Conservation (phyloP, 1,140 invertebrate species). For the Mamestra configurata region DNA sequence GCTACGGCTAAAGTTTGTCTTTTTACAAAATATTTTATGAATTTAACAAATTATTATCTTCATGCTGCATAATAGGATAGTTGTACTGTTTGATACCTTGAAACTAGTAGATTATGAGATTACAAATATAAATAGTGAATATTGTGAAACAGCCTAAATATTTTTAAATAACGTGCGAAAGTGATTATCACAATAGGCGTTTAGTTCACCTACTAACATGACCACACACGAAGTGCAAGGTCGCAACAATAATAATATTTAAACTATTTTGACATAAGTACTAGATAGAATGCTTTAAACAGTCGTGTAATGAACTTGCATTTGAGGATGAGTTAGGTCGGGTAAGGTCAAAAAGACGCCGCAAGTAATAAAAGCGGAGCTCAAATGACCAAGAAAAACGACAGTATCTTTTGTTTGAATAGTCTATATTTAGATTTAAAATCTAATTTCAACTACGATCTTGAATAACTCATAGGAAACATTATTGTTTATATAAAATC, state of each 20-base stretch:
- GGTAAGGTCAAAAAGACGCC: constrained; percentile 16
- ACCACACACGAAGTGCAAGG: constrained; percentile 54
- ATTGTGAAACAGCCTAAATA: constrained; percentile 31
- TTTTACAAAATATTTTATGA: neutral
- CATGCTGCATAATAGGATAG: neutral
- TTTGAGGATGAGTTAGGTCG: constrained; percentile 56
- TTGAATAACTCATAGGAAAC: neutral
- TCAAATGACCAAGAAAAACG: neutral
- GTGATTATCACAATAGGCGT: constrained; percentile 46
- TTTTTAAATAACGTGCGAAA: constrained; percentile 54
- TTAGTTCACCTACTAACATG: constrained; percentile 47
- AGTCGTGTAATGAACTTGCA: constrained; percentile 53
- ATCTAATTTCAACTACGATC: neutral
- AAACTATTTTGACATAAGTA: neutral
- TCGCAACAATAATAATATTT: neutral
- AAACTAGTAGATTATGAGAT: constrained; percentile 17
- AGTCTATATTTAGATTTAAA: neutral
- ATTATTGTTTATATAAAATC: too few species aligned
- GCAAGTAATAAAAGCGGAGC: constrained; percentile 49
- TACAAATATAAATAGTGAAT: constrained; percentile 12
- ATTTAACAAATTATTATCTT: neutral
- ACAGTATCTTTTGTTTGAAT: neutral
- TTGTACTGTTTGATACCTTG: constrained; percentile 5
- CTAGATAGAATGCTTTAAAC: neutral
- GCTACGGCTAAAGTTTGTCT: neutral